Conservation (phyloP, 1,140 invertebrate species). For the Ips nitidus region DNA sequence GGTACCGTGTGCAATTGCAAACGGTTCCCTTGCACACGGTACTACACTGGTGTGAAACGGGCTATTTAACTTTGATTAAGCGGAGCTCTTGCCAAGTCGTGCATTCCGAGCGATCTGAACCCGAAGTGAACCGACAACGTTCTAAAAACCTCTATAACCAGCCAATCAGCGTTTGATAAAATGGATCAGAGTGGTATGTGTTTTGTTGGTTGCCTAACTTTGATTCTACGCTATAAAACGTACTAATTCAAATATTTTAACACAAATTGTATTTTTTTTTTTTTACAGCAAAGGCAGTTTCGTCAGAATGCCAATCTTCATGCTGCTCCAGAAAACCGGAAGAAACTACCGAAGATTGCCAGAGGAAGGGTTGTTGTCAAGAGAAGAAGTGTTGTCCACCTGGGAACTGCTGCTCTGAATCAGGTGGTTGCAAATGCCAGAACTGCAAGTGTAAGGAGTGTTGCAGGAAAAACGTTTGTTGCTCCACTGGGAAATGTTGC, state of each 20-base stretch:
- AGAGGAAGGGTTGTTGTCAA: not conserved
- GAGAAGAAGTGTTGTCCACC: not conserved
- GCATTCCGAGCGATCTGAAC: not conserved
- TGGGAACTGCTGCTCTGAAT: not conserved
- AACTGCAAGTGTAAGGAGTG: not conserved
- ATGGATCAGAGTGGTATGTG: not conserved
- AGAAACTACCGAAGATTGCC: not conserved
- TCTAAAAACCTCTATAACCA: not conserved
- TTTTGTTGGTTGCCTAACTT: slow-evolving; percentile 3
- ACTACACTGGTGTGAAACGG: not conserved
- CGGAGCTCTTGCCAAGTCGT: not conserved
- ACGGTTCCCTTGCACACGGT: slow-evolving; percentile 6
- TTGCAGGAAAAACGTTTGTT: not conserved
- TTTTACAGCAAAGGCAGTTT: not conserved
- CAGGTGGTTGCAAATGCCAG: not conserved
- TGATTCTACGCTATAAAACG: not conserved
- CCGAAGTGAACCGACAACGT: slow-evolving; percentile 4
- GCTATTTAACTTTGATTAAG: slow-evolving; percentile 10
- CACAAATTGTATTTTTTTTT: not conserved
- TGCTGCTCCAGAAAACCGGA: slow-evolving; percentile 1
- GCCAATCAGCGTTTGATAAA: not conserved
- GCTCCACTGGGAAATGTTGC: not conserved
- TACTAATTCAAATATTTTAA: not conserved
- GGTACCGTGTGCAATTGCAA: slow-evolving; percentile 15
- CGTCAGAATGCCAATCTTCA: not conserved